phyloP scores from a whole-genome alignment of 2,888 invertebrate species.

The Cybosia mesomella region DNA sequence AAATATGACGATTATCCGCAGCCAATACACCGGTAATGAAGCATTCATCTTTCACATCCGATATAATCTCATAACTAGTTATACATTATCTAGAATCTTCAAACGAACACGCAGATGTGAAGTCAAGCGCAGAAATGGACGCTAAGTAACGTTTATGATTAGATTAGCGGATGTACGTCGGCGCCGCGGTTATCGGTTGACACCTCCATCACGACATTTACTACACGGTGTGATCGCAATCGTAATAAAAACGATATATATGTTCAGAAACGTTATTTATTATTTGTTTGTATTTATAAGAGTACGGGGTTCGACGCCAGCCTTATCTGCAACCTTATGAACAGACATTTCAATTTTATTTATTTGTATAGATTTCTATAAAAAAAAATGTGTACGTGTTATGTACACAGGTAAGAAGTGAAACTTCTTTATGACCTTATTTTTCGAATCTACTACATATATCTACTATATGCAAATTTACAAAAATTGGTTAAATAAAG shows the following conservation, averaged over 20 bases:
- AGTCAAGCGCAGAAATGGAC: slow-evolving; percentile 70
- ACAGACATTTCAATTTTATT: no score
- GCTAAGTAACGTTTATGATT: slow-evolving; percentile 63
- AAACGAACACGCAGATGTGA: slow-evolving; percentile 59
- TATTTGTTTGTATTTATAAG: background rate
- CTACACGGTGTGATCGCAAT: slow-evolving; percentile 44
- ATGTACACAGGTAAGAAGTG: no score
- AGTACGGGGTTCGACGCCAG: no score
- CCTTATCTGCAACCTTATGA: no score
- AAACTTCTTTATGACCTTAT: no score
- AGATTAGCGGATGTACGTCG: slow-evolving; percentile 65
- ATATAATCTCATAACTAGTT: slow-evolving; percentile 64
- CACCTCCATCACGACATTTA: slow-evolving; percentile 55
- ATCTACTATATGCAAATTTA: no score
- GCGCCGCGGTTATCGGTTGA: slow-evolving; percentile 62
- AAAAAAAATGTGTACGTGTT: no score
- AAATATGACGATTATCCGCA: background rate
- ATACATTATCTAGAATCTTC: slow-evolving; percentile 70
- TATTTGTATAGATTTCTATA: no score
- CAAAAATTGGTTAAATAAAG: no score
- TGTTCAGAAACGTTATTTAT: slow-evolving; percentile 27
- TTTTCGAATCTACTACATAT: no score
- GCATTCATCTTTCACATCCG: slow-evolving; percentile 50
- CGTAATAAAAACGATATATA: slow-evolving; percentile 31
- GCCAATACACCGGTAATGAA: slow-evolving; percentile 31